These are phyloP conservation scores for Heteromyza rotundicornis DNA, from an alignment of 2,888 invertebrate genomes.

Conservation along the genomic window DNA sequence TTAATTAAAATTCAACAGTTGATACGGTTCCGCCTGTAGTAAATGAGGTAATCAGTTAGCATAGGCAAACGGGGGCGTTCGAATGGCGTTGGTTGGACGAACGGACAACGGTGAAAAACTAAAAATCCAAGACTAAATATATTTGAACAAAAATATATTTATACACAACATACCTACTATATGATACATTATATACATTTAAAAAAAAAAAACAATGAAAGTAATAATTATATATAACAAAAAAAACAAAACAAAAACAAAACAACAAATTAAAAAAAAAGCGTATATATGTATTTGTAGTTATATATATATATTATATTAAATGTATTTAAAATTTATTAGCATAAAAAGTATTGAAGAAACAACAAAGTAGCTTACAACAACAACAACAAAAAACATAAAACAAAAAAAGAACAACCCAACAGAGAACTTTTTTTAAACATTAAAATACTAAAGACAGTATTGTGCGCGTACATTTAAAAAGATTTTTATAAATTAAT, in stretches of 20 bases:
- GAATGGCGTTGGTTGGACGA: too few species aligned
- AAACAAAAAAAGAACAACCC: conserved; percentile 22
- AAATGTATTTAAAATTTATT: conserved; percentile 18
- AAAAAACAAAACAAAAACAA: background rate
- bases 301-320: conserved; percentile 6
- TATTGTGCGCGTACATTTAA: too few species aligned
- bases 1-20: background rate
- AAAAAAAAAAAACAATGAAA: conserved; percentile 15
- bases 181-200: background rate
- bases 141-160: conserved; percentile 9
- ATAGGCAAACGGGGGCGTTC: background rate
- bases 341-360: conserved; percentile 8
- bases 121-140: conserved; percentile 15
- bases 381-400: conserved; percentile 12
- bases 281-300: conserved; percentile 18
- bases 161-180: conserved; percentile 6
- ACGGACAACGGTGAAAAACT: background rate
- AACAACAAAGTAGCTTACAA: conserved; percentile 10
- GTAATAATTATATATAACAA: conserved; percentile 1
- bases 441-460: too few species aligned
- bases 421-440: conserved; percentile 40
- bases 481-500: conserved; percentile 1
- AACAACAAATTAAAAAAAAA: conserved; percentile 7
- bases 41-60: too few species aligned
- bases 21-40: too few species aligned